phyloP scores from a whole-genome alignment of 1,140 invertebrate genomes.

The Trichonephila clavata region DNA sequence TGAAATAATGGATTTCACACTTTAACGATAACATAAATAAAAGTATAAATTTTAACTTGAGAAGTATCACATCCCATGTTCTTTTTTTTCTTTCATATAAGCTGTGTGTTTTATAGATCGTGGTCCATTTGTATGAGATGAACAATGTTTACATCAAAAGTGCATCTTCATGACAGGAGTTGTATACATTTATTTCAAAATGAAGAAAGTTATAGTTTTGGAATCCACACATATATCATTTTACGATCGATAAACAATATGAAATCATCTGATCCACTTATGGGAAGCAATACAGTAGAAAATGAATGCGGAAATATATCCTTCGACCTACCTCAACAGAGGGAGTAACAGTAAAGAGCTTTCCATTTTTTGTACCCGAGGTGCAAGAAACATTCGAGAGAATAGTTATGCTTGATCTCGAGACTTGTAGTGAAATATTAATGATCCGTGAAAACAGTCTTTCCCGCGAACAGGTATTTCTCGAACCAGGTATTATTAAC shows the following conservation, averaged over 20 bases:
- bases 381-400: constrained; percentile 39
- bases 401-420: constrained; percentile 40
- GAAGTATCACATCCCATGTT: too few relatives aligned
- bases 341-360: not conserved
- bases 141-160: too few relatives aligned
- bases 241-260: not conserved
- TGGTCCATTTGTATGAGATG: too few relatives aligned
- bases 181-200: too few relatives aligned
- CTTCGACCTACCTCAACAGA: not conserved
- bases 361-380: not conserved
- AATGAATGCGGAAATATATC: not conserved
- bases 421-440: constrained; percentile 33
- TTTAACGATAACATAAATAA: too few relatives aligned
- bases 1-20: too few relatives aligned
- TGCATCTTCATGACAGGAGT: too few relatives aligned
- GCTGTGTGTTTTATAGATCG: too few relatives aligned
- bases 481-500: constrained; percentile 41
- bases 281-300: not conserved
- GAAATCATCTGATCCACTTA: not conserved
- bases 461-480: not conserved
- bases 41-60: too few relatives aligned
- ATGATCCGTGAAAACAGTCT: constrained; percentile 40
- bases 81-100: too few relatives aligned
- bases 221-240: too few relatives aligned
- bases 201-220: too few relatives aligned